Evolutionary conservation across 2,888 invertebrate species (phyloP), one percentile per base, ranked within the genome.

Genomic region (Onchidella celtica): DNA sequence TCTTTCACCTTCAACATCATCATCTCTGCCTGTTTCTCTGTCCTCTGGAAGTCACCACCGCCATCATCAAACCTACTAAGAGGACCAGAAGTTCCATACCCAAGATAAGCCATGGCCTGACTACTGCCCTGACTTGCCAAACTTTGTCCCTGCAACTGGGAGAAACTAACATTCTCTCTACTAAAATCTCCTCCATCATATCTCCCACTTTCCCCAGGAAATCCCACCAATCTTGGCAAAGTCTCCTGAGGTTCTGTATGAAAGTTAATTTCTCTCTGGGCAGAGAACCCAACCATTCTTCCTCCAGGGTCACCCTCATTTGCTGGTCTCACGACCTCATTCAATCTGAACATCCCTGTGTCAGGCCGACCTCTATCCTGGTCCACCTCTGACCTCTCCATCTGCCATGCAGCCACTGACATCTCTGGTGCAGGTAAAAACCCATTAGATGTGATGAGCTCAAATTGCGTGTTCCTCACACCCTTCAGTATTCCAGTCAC

Each of bases 1-100:
- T 89, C 87, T 70, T 83, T 85, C n/a, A 90, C 86, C 69, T 86
- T 88, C 36, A n/a, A 36, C 1, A 38, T 27, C 61, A 73, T 2
- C 6, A 59, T 38, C 34, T 2, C 47, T n/a, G 29, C 24, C 3
- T 75, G 32, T 47, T n/a, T 36, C 24, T 14, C 3, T 29, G 61
- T 17, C 17, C 38, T 17, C n/a, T n/a, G n/a, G n/a, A n/a, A n/a
- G 27, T 47, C 47, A 55, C 34, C 72, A 9, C n/a, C 21, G 32
- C 70, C 36, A 34, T 24, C 38, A 61, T 34, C n/a, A 21, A 40
- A 17, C 38, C n/a, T 40, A 63, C 24, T 9, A 24, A 6, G 27
- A 11, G 40, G 14, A 27, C 38, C 38, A 36, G 63, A 36, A 21
- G 61, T 74, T 11, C 65, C 65, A 24, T 75, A 75, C 21, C 65